Conservation (phyloP, 2,888 invertebrate genomes). For the Lepidochrysops patricia region DNA sequence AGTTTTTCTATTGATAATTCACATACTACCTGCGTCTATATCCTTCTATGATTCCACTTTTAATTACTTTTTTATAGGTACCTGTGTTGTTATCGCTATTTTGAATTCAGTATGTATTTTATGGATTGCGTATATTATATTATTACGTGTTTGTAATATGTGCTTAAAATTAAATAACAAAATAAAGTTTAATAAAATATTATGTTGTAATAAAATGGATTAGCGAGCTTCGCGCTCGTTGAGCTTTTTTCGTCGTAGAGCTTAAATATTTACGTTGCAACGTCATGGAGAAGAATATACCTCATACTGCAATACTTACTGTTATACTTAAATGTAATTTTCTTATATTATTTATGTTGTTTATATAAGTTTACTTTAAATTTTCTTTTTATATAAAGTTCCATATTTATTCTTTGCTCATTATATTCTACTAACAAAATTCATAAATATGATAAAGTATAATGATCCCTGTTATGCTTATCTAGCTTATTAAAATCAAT, state of each 20-base stretch:
- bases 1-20: conserved; percentile 57
- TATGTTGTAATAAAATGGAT: too few relatives aligned
- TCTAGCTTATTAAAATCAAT: conserved; percentile 11
- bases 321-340: too few relatives aligned
- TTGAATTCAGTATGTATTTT: neutral
- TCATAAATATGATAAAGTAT: too few relatives aligned
- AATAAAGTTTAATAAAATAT: neutral
- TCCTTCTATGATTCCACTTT: conserved; percentile 44
- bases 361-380: too few relatives aligned
- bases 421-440: neutral
- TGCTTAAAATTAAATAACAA: neutral
- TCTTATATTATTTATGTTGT: too few relatives aligned
- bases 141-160: neutral
- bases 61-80: conserved; percentile 25
- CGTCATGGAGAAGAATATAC: neutral
- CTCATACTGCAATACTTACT: too few relatives aligned
- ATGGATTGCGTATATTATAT: neutral
- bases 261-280: neutral
- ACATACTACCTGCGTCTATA: conserved; percentile 40
- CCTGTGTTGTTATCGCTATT: conserved; percentile 12
- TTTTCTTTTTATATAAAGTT: too few relatives aligned
- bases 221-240: neutral
- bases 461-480: too few relatives aligned
- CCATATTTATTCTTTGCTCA: neutral
- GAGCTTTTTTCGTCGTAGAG: neutral